Evolutionary conservation across 2,888 invertebrate species (phyloP).

Genomic region (Brachylomia viminalis): DNA sequence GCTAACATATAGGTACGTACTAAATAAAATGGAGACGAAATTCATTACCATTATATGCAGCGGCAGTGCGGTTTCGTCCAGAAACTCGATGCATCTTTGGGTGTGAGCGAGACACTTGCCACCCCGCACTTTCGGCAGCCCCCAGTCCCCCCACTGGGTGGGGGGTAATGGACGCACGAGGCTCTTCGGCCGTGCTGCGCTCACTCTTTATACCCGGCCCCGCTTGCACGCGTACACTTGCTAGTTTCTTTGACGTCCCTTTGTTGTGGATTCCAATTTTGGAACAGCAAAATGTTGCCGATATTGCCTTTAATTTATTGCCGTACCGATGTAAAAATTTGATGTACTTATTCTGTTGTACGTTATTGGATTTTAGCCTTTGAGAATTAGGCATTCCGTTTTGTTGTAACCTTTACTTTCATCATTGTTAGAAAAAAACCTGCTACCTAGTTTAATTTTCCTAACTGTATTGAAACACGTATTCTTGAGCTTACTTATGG

Average conservation of each 20-base stretch:
- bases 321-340: slow-evolving; percentile 51
- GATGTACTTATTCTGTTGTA: slow-evolving; percentile 25
- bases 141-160: slow-evolving; percentile 62
- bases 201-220: slow-evolving; percentile 84
- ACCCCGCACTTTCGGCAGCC: slow-evolving; percentile 83
- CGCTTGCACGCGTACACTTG: slow-evolving; percentile 89
- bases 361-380: slow-evolving; percentile 25
- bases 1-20: slow-evolving; percentile 45
- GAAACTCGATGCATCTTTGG: slow-evolving; percentile 88
- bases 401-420: slow-evolving; percentile 27
- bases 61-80: slow-evolving; percentile 88
- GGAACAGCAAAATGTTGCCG: slow-evolving; percentile 74
- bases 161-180: slow-evolving; percentile 89
- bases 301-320: slow-evolving; percentile 71
- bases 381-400: slow-evolving; percentile 19
- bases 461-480: slow-evolving; percentile 7
- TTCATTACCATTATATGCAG: slow-evolving; percentile 86
- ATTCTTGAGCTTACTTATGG: slow-evolving; percentile 23
- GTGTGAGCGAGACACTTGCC: slow-evolving; percentile 84
- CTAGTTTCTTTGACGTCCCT: slow-evolving; percentile 89
- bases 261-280: slow-evolving; percentile 89
- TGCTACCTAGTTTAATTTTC: background rate
- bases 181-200: slow-evolving; percentile 85
- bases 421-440: background rate
- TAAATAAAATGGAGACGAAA: slow-evolving; percentile 81